Conservation (phyloP, 2,797 vertebrate genomes). For the Anomalospiza imberbis region DNA sequence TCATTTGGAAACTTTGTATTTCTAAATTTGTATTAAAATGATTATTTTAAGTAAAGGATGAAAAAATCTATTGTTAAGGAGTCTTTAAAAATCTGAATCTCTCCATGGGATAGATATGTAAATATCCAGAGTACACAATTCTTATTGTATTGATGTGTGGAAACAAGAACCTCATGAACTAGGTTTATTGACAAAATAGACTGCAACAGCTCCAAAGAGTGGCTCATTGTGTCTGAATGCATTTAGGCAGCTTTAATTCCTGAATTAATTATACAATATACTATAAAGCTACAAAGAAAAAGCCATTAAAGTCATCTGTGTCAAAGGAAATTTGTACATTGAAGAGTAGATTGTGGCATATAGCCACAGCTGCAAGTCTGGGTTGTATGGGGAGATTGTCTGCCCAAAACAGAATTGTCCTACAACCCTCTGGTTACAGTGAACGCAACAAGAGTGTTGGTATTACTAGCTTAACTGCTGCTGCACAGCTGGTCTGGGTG, state of each 20-base stretch:
- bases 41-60: neutral
- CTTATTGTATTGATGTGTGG: neutral
- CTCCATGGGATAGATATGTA: neutral
- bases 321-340: slow-evolving; percentile 31
- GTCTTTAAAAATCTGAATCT: neutral
- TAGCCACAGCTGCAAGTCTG: neutral
- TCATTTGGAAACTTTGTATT: neutral
- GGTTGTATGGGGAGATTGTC: neutral
- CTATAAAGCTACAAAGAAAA: slow-evolving; percentile 1
- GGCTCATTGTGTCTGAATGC: neutral
- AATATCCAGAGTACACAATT: neutral
- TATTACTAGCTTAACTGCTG: neutral
- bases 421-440: neutral
- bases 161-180: slow-evolving; percentile 3
- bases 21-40: neutral
- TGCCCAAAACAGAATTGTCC: neutral
- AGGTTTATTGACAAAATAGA: slow-evolving; percentile 22
- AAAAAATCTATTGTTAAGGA: neutral
- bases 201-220: neutral
- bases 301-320: slow-evolving; percentile 28
- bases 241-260: slow-evolving; percentile 16
- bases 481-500: neutral
- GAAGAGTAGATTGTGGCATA: neutral
- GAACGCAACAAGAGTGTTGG: neutral
- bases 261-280: slow-evolving; percentile 18